Conservation (phyloP, 1,140 invertebrate genomes). For the Gyrodactylus bullatarudis region DNA sequence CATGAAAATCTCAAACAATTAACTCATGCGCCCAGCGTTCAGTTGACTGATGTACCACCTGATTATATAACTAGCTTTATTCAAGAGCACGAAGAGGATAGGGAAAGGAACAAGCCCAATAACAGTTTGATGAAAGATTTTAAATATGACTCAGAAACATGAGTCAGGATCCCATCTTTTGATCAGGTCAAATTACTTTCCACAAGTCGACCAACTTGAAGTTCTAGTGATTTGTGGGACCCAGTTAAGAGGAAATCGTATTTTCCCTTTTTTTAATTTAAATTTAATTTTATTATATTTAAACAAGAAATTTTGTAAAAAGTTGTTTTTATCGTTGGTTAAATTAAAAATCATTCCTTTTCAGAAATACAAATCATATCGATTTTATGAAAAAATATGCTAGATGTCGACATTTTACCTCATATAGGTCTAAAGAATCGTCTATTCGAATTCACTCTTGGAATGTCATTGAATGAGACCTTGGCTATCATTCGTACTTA, state of each 20-base stretch:
- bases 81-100: background rate
- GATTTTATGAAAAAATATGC: too few species aligned
- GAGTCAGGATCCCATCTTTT: too few species aligned
- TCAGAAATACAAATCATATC: background rate
- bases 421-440: background rate
- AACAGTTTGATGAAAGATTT: background rate
- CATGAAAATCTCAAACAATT: slow-evolving; percentile 18
- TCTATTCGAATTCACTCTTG: background rate
- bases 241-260: too few species aligned
- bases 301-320: background rate
- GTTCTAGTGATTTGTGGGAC: too few species aligned
- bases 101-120: background rate
- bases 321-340: background rate
- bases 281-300: background rate
- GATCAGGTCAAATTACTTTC: too few species aligned
- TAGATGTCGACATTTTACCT: background rate
- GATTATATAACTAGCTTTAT: slow-evolving; percentile 2
- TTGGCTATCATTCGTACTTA: background rate
- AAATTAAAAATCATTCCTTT: background rate
- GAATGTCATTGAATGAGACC: background rate
- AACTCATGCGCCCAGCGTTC: slow-evolving; percentile 27
- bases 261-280: background rate
- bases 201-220: too few species aligned
- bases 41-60: slow-evolving; percentile 34
- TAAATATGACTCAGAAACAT: background rate